A percentile compares a stretch with the other conserved stretches of the same genome.
Conservation (phyloP, 2,888 invertebrate species). For the Torymus texanus region DNA sequence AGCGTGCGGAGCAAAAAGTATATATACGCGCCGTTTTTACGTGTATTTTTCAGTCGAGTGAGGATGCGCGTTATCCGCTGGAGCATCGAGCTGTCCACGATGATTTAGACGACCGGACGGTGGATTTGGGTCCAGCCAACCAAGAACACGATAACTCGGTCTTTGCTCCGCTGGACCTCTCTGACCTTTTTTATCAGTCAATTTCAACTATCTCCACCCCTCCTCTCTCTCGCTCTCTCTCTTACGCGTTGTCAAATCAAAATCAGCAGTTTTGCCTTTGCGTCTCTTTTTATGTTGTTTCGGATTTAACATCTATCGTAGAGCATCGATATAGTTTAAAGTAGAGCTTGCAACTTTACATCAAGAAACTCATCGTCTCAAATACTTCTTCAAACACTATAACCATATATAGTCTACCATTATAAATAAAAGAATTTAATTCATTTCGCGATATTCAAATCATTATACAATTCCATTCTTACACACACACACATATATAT, state of each 20-base stretch:
- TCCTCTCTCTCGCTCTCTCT: background rate
- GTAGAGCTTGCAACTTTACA: too few species aligned
- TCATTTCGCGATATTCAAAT: background rate
- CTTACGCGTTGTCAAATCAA: constrained; percentile 41
- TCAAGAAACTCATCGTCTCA: too few species aligned
- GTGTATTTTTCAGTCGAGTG: constrained; percentile 46
- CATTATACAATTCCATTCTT: too few species aligned
- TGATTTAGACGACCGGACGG: constrained; percentile 62
- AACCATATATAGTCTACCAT: too few species aligned
- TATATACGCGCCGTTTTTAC: background rate
- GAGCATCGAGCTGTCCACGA: constrained; percentile 56
- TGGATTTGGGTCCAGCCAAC: constrained; percentile 63
- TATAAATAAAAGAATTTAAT: too few species aligned
- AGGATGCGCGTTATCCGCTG: constrained; percentile 41
- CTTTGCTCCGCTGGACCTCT: constrained; percentile 29
- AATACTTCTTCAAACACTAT: too few species aligned
- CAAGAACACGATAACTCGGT: constrained; percentile 63
- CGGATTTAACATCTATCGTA: constrained; percentile 37
- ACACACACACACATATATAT: too few species aligned
- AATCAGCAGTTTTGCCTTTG: constrained; percentile 42
- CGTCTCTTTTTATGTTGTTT: background rate
- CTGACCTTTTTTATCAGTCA: constrained; percentile 55
- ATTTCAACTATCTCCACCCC: constrained; percentile 49
- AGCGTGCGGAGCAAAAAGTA: constrained; percentile 19
- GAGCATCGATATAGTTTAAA: too few species aligned